Evolutionary conservation across 2,888 invertebrate species (phyloP), one percentile per base, ranked within the genome.

Genomic region (Julus scandinavius): DNA sequence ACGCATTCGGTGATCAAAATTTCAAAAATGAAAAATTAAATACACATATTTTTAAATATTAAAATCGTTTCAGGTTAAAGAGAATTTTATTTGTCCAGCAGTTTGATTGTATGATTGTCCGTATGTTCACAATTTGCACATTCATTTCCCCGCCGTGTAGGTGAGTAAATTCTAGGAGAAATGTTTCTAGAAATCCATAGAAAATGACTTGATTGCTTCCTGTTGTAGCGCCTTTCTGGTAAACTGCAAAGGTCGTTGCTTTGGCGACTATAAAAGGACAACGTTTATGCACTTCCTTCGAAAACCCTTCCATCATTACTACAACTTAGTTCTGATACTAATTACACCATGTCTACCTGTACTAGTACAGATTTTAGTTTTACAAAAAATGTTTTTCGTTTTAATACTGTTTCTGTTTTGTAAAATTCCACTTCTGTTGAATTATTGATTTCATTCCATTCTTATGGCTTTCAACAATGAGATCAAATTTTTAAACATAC

Each of bases 191-290:
- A 80, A 80, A 80, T 80, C 80, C 80, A 38, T 80, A 29, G 80
- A 80, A 38, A 80, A 80, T 80, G 6, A 80, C 13, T 80, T 80
- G 38, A 80, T 80, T 80, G 15, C 80, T 80, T 80, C 80, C 80
- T 80, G 80, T 80, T 38, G 38, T 38, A 38, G 13, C 6, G 9
- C 38, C n/a, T 80, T 80, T 80, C 80, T 11, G 38, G 80, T 80
- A 80, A 80, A 80, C 80, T 13, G 80, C 9, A 80, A 80, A 80
- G 80, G 80, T 80, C 80, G 80, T 80, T 80, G 80, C 80, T 80
- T 80, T 80, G 80, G 13, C 80, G 38, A 80, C 80, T 38, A 80
- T 80, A 80, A 80, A 38, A 80, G 72, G 38, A 80, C 80, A 80
- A 38, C 80, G 7, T 80, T 80, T 29, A 80, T 38, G 13, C 13